phyloP scores from a whole-genome alignment of 30 jellyfish, hydroid and myxozoan species.

The Chrysaora quinquecirrha region DNA sequence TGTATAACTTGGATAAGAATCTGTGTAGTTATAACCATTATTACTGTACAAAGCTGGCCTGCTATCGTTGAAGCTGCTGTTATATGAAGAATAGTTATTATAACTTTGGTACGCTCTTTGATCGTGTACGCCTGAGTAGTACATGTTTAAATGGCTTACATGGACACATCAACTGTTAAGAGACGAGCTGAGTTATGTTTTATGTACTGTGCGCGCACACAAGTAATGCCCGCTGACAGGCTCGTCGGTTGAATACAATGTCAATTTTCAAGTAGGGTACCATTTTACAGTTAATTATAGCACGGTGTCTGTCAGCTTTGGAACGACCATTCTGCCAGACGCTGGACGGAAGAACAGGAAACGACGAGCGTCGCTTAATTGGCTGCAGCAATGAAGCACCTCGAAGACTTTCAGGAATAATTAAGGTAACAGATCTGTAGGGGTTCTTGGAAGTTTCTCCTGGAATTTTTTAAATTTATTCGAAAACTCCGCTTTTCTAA shows the following conservation, averaged over 20 bases:
- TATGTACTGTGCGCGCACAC: conserved; percentile 41
- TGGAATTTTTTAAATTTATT: too few species aligned
- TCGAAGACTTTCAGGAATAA: too few species aligned
- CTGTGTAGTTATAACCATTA: background rate
- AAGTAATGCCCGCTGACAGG: conserved; percentile 77
- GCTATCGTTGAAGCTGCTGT: conserved; percentile 1
- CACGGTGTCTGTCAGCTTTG: conserved; percentile 73
- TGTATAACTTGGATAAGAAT: background rate
- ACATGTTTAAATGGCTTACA: conserved; percentile 26
- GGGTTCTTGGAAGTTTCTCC: too few species aligned
- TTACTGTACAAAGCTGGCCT: background rate
- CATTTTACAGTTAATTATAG: conserved; percentile 55
- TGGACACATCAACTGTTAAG: conserved; percentile 47
- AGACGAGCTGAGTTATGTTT: conserved; percentile 40
- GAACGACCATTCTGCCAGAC: conserved; percentile 80
- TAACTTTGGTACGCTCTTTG: conserved; percentile 54
- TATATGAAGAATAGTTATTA: conserved; percentile 40
- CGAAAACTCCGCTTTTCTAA: too few species aligned
- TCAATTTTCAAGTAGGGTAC: conserved; percentile 60
- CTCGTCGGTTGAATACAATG: conserved; percentile 38
- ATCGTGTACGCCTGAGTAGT: conserved; percentile 53
- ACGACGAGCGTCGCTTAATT: conserved; percentile 19
- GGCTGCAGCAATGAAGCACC: background rate
- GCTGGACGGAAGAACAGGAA: conserved; percentile 72
- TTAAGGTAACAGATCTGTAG: too few species aligned